Base-by-base conservation (phyloP, 2,888 invertebrate species). In the Hemaris fuciformis region DNA sequence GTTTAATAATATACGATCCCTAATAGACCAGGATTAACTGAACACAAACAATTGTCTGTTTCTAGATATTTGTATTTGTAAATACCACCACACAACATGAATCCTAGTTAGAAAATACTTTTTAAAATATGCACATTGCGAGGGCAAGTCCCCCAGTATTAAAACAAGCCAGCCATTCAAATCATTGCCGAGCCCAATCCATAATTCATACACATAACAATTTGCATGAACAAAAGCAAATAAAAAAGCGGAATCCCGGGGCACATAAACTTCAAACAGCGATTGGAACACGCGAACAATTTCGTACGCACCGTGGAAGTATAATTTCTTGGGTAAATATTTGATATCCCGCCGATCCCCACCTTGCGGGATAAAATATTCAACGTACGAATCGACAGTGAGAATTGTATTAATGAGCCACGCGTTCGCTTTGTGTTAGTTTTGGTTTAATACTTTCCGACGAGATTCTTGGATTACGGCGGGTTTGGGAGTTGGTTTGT, bases 321-420 rank as follows among this genome's bases (percentile, higher is more conserved):
- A 73, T 74, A 76, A 76, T 77, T 76, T 74, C 71, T 74, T 74
- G 74, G 73, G 73, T 75, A 76, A 79, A 79, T 79, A 74, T 76
- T 74, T 75, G 70, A 75, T 73, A 65, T 62, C 61, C 62, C 25
- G 61, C 62, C 62, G 46, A 65, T 63, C 61, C 65, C 57, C n/a
- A n/a, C n/a, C 61, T 65, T 25, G 38, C 38, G 38, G 46, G 23
- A 18, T 46, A 23, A 34, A 18, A 60, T 60, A 38, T 41, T 59
- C 27, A 23, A 18, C 13, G 13, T 3, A 25, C 6, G 38, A 38
- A 60, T 48, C n/a, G 53, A 31, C 45, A 15, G 34, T 20, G 8
- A 8, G 20, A 53, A 20, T 25, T 25, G 22, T 38, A 31, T 13
- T 38, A 38, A 38, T 41, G 38, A 57, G 20, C 38, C 38, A n/a